phyloP scores from a whole-genome alignment of 2,797 vertebrate species.

The Brotula barbata region DNA sequence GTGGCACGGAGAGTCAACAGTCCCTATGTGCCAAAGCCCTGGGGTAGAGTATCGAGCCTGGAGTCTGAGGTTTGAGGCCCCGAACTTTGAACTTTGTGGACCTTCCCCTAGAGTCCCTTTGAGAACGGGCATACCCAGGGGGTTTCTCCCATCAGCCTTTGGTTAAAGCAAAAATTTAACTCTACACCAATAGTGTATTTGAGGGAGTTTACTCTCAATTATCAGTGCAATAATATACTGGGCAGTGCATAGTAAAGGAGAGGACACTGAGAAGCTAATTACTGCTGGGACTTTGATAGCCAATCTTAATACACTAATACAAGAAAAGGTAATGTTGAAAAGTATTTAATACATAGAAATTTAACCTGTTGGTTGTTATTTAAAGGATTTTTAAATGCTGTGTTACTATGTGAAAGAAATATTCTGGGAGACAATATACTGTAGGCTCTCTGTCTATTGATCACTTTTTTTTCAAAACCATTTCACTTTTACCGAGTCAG shows the following conservation, averaged over 20 bases:
- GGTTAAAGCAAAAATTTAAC: constrained; percentile 73
- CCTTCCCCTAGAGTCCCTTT: constrained; percentile 36
- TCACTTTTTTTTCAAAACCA: constrained; percentile 32
- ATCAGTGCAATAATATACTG: constrained; percentile 78
- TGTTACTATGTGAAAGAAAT: constrained; percentile 68
- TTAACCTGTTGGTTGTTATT: constrained; percentile 76
- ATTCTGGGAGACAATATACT: constrained; percentile 72
- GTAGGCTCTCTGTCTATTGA: constrained; percentile 68
- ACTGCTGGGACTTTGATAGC: constrained; percentile 70
- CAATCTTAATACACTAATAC: constrained; percentile 55
- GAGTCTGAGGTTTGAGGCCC: constrained; percentile 92
- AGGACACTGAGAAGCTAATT: constrained; percentile 52
- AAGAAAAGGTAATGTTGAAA: constrained; percentile 64
- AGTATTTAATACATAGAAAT: constrained; percentile 75
- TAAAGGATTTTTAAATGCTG: constrained; percentile 75
- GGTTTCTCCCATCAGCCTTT: constrained; percentile 47
- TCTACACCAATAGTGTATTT: constrained; percentile 72
- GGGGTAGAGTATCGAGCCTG: constrained; percentile 90
- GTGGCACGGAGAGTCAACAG: constrained; percentile 77
- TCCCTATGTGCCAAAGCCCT: constrained; percentile 83
- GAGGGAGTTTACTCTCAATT: constrained; percentile 68
- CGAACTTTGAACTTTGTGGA: constrained; percentile 40
- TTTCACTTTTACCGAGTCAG: constrained; percentile 51
- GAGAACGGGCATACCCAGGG: constrained; percentile 34
- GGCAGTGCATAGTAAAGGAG: constrained; percentile 47